These are phyloP conservation scores for Athrips mouffetella DNA, from an alignment of 2,888 invertebrate species.

Conservation along the genomic window DNA sequence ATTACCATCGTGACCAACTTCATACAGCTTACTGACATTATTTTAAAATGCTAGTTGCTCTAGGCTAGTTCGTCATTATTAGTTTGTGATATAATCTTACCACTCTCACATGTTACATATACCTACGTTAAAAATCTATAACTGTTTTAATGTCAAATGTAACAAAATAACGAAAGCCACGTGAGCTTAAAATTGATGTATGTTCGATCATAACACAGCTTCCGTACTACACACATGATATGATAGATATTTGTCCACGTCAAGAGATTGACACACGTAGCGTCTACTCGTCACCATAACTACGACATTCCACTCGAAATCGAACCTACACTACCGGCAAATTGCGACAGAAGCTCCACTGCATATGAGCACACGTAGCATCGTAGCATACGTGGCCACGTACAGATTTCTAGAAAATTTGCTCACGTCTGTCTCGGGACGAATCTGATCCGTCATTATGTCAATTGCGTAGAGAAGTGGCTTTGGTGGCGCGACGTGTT, in stretches of 20 bases:
- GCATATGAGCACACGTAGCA: conserved; percentile 14
- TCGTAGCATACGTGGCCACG: background rate
- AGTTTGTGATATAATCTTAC: no score
- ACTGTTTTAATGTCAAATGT: no score
- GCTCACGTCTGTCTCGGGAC: conserved; percentile 46
- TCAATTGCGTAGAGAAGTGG: conserved; percentile 39
- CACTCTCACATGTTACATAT: no score
- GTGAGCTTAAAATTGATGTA: no score
- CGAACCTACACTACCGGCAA: conserved; percentile 3
- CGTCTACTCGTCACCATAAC: conserved; percentile 22
- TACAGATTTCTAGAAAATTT: conserved; percentile 36
- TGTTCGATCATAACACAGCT: no score
- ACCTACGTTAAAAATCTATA: no score
- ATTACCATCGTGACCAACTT: no score
- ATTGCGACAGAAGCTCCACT: conserved; percentile 25
- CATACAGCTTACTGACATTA: no score
- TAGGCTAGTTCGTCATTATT: no score
- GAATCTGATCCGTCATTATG: conserved; percentile 38
- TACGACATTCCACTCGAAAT: conserved; percentile 19
- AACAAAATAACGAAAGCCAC: no score
- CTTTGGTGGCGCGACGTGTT: conserved; percentile 38
- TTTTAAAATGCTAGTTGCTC: no score
- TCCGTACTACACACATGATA: background rate
- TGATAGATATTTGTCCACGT: conserved; percentile 32
- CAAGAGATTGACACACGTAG: conserved; percentile 31